Percentiles rank a stretch among this genome's conserved stretches.
These are phyloP conservation scores for Ciona savignyi DNA, from an alignment of 23 tunicate genomes.

Conservation along the genomic window DNA sequence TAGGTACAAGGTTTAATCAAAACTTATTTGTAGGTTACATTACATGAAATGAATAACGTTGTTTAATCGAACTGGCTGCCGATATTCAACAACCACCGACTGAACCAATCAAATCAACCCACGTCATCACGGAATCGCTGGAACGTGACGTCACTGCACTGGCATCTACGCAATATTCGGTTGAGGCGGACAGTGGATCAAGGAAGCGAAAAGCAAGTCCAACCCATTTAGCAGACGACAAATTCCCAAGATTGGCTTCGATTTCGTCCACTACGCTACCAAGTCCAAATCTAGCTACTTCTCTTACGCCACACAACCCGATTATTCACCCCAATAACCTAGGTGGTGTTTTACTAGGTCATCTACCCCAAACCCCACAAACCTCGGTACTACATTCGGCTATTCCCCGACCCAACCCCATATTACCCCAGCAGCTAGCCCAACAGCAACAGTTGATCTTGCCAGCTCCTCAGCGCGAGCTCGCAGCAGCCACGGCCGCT, in stretches of 20 bases:
- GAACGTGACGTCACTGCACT: neutral
- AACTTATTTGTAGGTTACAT: no score
- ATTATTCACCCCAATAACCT: neutral
- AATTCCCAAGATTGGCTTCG: neutral
- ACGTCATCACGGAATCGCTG: slow-evolving; percentile 1
- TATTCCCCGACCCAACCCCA: neutral
- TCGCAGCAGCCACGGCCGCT: slow-evolving; percentile 55
- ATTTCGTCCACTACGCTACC: neutral
- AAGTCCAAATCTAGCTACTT: neutral
- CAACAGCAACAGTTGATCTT: neutral
- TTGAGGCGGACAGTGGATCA: neutral
- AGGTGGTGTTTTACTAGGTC: neutral
- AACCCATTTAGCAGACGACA: neutral
- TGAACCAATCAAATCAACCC: slow-evolving; percentile 28
- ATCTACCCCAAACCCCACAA: neutral
- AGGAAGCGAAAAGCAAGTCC: neutral
- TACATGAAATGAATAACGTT: no score
- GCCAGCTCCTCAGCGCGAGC: neutral
- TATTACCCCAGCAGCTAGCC: neutral
- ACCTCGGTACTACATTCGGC: neutral
- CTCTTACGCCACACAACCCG: neutral
- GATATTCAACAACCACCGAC: no score
- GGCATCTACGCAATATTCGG: neutral
- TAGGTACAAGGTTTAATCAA: no score
- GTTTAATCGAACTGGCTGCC: no score